These are phyloP conservation scores for Vulpes lagopus DNA, from an alignment of 2,113 vertebrate species.

Conservation along the genomic window DNA sequence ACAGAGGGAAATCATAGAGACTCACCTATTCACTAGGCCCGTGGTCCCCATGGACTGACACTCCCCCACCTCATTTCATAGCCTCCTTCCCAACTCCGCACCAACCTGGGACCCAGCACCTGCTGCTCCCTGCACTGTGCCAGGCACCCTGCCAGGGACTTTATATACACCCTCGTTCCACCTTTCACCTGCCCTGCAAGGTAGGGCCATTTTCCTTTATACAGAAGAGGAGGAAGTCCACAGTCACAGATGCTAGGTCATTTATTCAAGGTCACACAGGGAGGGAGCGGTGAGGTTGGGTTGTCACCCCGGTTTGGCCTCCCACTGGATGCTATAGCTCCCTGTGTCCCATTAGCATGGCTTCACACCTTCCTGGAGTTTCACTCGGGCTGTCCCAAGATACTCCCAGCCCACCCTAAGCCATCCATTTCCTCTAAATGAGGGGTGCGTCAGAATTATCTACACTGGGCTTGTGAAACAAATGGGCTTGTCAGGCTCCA, in stretches of 20 bases:
- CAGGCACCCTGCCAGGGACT: neutral
- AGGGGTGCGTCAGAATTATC: neutral
- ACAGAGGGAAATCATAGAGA: neutral
- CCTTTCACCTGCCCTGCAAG: too few relatives aligned
- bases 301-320: neutral
- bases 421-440: neutral
- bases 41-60: accelerated
- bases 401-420: neutral
- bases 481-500: neutral
- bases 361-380: neutral
- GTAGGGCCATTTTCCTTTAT: neutral
- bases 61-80: neutral
- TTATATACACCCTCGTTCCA: neutral
- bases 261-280: neutral
- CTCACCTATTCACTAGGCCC: neutral
- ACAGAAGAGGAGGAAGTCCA: neutral
- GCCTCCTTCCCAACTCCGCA: neutral
- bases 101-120: neutral
- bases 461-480: neutral
- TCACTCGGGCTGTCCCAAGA: neutral
- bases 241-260: neutral
- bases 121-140: accelerated
- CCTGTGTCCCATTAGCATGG: neutral
- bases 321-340: neutral
- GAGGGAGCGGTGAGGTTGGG: too few relatives aligned